Conservation (phyloP, 2,888 invertebrate species). For the Prostheceraeus crozeri region DNA sequence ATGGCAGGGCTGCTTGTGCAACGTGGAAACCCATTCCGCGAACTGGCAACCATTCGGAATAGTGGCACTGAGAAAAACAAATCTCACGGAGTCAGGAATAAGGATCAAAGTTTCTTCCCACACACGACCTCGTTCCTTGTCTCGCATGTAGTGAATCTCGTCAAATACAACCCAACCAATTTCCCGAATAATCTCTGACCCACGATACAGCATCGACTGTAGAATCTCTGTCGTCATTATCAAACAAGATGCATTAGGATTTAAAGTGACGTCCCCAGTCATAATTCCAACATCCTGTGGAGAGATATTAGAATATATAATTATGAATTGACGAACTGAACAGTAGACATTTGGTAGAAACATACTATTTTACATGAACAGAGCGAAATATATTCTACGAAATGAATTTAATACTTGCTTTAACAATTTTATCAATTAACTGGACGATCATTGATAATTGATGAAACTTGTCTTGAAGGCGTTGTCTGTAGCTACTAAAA, state of each 20-base stretch:
- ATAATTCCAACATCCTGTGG: constrained; percentile 97
- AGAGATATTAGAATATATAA: too few relatives aligned
- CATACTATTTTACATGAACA: too few relatives aligned
- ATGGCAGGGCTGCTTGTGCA: constrained; percentile 87
- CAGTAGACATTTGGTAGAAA: too few relatives aligned
- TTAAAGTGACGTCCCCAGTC: constrained; percentile 97
- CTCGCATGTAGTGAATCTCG: constrained; percentile 99
- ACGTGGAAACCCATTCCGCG: constrained; percentile 63
- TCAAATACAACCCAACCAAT: constrained; percentile 99
- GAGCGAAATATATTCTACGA: too few relatives aligned
- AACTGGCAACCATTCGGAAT: constrained; percentile 94
- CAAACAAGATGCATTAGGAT: constrained; percentile 90
- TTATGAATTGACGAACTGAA: too few relatives aligned
- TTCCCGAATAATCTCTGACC: constrained; percentile 96
- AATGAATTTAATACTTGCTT: too few relatives aligned
- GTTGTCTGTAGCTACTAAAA: too few relatives aligned
- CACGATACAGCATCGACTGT: constrained; percentile 67
- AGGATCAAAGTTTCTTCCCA: constrained; percentile 99
- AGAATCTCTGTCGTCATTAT: constrained; percentile 99
- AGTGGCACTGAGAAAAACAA: constrained; percentile 96
- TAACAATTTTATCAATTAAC: too few relatives aligned
- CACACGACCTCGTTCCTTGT: constrained; percentile 88
- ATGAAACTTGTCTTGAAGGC: too few relatives aligned
- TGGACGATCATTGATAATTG: too few relatives aligned
- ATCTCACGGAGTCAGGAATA: constrained; percentile 90